These are phyloP conservation scores for Mylabris sibirica DNA, from an alignment of 2,888 invertebrate genomes.

Conservation along the genomic window DNA sequence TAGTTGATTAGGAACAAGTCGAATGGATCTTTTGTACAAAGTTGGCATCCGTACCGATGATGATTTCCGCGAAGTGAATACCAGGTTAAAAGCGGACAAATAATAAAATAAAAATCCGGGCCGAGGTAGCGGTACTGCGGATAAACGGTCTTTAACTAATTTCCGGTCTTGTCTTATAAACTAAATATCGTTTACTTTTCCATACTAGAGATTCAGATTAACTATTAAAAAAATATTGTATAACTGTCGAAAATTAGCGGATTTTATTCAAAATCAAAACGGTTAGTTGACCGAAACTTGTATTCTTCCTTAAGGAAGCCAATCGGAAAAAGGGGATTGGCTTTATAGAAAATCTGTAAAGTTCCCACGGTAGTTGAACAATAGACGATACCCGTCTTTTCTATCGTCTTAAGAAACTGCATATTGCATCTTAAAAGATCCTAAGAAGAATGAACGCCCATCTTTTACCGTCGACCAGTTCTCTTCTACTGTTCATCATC, in stretches of 20 bases:
- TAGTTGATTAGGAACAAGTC: not conserved
- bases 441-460: constrained; percentile 25
- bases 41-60: not conserved
- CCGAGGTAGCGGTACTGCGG: constrained; percentile 3
- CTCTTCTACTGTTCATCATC: not conserved
- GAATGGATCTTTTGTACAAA: not conserved
- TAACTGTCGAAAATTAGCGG: not conserved
- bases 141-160: not conserved
- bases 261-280: constrained; percentile 8
- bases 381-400: constrained; percentile 22
- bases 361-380: constrained; percentile 40
- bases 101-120: constrained; percentile 6
- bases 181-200: not conserved
- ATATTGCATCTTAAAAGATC: constrained; percentile 39
- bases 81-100: constrained; percentile 9
- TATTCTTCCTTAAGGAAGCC: constrained; percentile 2
- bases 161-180: not conserved
- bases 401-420: constrained; percentile 39
- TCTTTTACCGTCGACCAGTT: constrained; percentile 38
- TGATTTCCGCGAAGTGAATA: constrained; percentile 6
- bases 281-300: constrained; percentile 23
- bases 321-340: constrained; percentile 6
- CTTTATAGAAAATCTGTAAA: constrained; percentile 16
- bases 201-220: not conserved
- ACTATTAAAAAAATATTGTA: not conserved